Base-by-base conservation (phyloP, 2,888 invertebrate genomes). In the Beris morrisii region DNA sequence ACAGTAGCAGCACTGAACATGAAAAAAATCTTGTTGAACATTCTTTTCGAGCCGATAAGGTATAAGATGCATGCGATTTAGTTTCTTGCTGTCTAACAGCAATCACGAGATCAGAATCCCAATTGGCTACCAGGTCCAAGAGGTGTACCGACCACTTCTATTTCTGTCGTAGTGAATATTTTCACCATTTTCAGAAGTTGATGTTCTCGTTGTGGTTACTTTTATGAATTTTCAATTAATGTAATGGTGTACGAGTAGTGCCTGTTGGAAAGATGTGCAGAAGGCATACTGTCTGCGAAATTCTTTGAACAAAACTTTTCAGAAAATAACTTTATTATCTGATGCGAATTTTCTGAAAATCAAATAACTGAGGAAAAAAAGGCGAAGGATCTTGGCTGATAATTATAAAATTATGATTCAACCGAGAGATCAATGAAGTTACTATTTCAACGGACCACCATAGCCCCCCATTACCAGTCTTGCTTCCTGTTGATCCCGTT, bases 11-110 rank as follows among this genome's bases (percentile, higher is more conserved):
- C 38, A 9, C 38, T 22, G 59, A 56, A 45, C 46, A 44, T 56
- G 38, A 65, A 66, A 69, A 68, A 68, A 69, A 44, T 65, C 38
- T 59, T 67, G 67, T 69, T 56, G 46, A 55, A 69, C 69, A 69
- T 69, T 69, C 69, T 64, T 64, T n/a, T 64, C 44, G n/a, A 53
- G 28, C 66, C 59, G 56, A 67, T 69, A 69, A 69, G 69, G 69
- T 67, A 69, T 64, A 69, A 63, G 67, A 66, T 68, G 65, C 59
- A 64, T 58, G 68, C 54, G 64, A 66, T 68, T 66, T 66, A 53
- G 65, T 68, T 68, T 68, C 38, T 48, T 65, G 55, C 48, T 46
- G 48, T 55, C 56, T 48, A 48, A 65, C 55, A 55, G 56, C 11
- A 48, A 48, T 65, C 56, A 38, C 64, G 56, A 56, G 64, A 54